phyloP scores from a whole-genome alignment of 2,888 invertebrate species.

The Cheilosia grossa region DNA sequence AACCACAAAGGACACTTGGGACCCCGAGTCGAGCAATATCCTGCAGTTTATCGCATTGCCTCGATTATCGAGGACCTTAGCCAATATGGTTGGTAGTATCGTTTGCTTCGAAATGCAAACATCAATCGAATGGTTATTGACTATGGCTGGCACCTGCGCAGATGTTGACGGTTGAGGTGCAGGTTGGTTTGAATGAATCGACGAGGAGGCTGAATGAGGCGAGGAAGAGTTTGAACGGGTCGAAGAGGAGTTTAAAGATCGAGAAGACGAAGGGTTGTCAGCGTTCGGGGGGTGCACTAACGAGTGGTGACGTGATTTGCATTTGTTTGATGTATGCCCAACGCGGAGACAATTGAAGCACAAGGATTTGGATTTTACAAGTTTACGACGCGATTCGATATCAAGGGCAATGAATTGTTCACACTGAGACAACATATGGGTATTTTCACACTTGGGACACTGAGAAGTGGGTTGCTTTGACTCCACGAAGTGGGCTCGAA shows the following conservation, averaged over 20 bases:
- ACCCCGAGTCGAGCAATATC: too few species aligned
- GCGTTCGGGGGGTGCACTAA: conserved; percentile 10
- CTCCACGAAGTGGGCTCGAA: conserved; percentile 17
- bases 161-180: too few species aligned
- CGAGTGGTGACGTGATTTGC: conserved; percentile 30
- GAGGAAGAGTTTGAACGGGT: neutral
- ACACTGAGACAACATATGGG: too few species aligned
- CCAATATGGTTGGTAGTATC: too few species aligned
- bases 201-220: neutral
- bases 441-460: conserved; percentile 25
- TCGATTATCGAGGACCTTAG: too few species aligned
- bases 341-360: conserved; percentile 43
- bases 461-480: neutral
- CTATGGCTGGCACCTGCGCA: too few species aligned
- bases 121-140: too few species aligned
- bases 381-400: neutral
- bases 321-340: conserved; percentile 13
- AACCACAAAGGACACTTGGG: too few species aligned
- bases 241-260: neutral
- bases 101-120: too few species aligned
- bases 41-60: too few species aligned
- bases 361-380: neutral
- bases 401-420: conserved; percentile 8
- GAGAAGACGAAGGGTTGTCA: neutral
- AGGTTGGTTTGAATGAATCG: too few species aligned